Evolutionary conservation across 2,113 vertebrate species (phyloP).

Genomic region (Miniopterus natalensis): DNA sequence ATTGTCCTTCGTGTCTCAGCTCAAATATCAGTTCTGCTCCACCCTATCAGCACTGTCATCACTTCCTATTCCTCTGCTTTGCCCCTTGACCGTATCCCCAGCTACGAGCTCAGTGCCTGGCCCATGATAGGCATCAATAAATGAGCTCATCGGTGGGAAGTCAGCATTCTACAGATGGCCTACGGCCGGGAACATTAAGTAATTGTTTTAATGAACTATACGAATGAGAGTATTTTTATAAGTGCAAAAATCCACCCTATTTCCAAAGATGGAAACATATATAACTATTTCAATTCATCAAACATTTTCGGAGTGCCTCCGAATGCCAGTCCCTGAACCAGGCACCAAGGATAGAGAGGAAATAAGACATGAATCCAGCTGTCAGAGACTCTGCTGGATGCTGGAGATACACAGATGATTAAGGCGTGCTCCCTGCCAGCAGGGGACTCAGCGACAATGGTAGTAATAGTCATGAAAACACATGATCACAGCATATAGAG

Average conservation of each 20-base stretch:
- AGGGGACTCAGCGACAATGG: neutral
- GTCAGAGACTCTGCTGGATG: neutral
- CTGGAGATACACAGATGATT: neutral
- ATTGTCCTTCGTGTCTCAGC: neutral
- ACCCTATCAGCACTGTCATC: neutral
- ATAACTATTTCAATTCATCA: neutral
- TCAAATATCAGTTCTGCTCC: neutral
- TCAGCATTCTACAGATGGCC: neutral
- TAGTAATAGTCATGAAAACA: neutral
- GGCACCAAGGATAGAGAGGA: slow-evolving; percentile 7
- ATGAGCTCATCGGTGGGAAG: neutral
- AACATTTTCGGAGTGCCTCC: neutral
- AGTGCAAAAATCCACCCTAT: neutral
- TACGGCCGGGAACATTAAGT: neutral
- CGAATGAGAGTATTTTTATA: slow-evolving; percentile 49
- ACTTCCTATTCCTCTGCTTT: neutral
- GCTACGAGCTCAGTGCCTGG: neutral
- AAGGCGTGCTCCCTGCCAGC: neutral
- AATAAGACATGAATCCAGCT: neutral
- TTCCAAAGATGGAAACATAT: neutral
- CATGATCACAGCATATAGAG: neutral
- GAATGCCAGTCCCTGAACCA: neutral
- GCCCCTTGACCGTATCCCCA: neutral
- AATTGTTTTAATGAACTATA: slow-evolving; percentile 6
- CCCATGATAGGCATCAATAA: neutral